Percentiles rank a stretch among this genome's conserved stretches.
phyloP scores from a whole-genome alignment of 1,140 invertebrate species.

The Bombus ignitus region DNA sequence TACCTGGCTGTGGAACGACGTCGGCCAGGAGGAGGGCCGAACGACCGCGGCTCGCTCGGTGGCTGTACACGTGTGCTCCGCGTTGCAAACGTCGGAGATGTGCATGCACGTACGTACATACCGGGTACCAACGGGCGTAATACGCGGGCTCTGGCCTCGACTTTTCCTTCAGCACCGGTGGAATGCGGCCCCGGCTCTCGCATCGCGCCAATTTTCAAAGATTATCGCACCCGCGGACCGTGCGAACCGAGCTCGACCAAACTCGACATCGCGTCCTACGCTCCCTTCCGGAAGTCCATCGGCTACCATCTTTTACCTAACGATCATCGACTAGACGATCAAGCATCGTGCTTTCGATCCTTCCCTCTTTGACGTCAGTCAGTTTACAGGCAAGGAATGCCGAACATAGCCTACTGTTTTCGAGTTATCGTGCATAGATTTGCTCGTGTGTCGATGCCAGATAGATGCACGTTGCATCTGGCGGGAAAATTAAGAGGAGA shows the following conservation, averaged over 20 bases:
- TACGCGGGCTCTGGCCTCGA: slow-evolving; percentile 40
- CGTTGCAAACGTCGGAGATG: not conserved
- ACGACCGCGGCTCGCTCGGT: not conserved
- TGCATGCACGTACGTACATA: not conserved
- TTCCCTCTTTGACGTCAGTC: not conserved
- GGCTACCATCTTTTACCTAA: not conserved
- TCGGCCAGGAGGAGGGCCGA: slow-evolving; percentile 45
- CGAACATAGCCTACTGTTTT: slow-evolving; percentile 11
- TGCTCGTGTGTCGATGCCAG: not conserved
- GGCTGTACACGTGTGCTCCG: slow-evolving; percentile 26
- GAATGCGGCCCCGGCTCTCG: slow-evolving; percentile 47
- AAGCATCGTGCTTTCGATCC: not conserved
- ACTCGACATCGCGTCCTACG: not conserved
- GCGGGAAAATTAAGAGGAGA: slow-evolving; percentile 17
- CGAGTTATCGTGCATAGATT: slow-evolving; percentile 19
- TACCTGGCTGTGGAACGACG: slow-evolving; percentile 71
- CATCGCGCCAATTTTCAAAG: slow-evolving; percentile 78
- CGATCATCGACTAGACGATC: not conserved
- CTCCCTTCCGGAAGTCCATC: slow-evolving; percentile 20
- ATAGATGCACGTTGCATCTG: not conserved
- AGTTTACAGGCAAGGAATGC: not conserved
- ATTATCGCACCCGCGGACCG: slow-evolving; percentile 75
- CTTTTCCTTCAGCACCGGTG: slow-evolving; percentile 38
- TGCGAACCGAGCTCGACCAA: slow-evolving; percentile 52
- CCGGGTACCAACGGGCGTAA: slow-evolving; percentile 26